Evolutionary conservation across 2,888 invertebrate genomes (phyloP).

Genomic region (Enchytraeus crypticus): DNA sequence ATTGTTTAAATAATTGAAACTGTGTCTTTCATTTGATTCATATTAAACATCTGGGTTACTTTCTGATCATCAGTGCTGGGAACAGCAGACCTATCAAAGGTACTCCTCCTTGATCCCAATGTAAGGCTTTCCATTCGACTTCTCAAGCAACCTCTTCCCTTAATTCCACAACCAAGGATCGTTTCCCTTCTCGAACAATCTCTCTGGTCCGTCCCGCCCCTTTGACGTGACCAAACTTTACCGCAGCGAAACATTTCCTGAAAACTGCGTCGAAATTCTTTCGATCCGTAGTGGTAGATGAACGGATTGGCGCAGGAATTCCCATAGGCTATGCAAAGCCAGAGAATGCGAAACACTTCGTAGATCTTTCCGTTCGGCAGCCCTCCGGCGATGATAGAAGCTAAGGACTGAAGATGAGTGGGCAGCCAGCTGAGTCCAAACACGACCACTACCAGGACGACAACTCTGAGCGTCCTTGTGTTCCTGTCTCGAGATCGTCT

Average conservation of each 20-base stretch:
- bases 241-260: not conserved
- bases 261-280: conserved; percentile 21
- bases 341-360: conserved; percentile 18
- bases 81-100: too few relatives aligned
- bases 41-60: too few relatives aligned
- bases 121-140: too few relatives aligned
- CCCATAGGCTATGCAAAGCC: conserved; percentile 22
- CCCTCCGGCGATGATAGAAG: conserved; percentile 16
- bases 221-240: too few relatives aligned
- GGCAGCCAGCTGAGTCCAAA: conserved; percentile 91
- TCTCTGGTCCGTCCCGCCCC: too few relatives aligned
- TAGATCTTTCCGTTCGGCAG: conserved; percentile 13
- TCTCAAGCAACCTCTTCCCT: too few relatives aligned
- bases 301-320: conserved; percentile 26
- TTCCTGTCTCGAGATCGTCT: conserved; percentile 62
- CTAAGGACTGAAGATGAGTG: conserved; percentile 56
- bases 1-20: too few relatives aligned
- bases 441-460: conserved; percentile 78
- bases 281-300: conserved; percentile 22
- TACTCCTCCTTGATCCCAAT: too few relatives aligned
- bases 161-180: too few relatives aligned
- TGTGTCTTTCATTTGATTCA: too few relatives aligned
- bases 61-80: too few relatives aligned
- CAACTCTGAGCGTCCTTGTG: conserved; percentile 54
- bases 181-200: too few relatives aligned